These are phyloP conservation scores for Pseudomugil gertrudae DNA, from an alignment of 2,797 vertebrate genomes.

Conservation along the genomic window DNA sequence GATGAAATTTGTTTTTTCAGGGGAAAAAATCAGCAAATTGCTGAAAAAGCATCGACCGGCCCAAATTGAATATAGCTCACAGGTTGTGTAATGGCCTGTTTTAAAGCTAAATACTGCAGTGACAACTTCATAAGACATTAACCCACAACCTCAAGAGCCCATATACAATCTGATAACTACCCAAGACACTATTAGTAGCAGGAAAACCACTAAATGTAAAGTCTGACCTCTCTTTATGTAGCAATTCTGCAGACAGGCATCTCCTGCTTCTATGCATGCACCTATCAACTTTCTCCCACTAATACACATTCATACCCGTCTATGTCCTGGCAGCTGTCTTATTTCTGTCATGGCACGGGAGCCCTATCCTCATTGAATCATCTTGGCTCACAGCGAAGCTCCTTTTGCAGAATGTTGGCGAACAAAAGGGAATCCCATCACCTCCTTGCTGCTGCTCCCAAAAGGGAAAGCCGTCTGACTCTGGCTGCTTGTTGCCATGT, in stretches of 20 bases:
- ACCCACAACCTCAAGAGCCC: conserved; percentile 43
- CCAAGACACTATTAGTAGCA: conserved; percentile 45
- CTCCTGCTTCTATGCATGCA: conserved; percentile 3
- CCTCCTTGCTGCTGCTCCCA: conserved; percentile 2
- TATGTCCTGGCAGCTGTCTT: conserved; percentile 48
- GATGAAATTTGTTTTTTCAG: neutral
- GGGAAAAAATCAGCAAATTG: conserved; percentile 5
- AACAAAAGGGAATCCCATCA: conserved; percentile 24
- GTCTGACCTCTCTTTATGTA: conserved; percentile 50
- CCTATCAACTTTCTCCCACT: neutral
- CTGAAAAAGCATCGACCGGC: conserved; percentile 28
- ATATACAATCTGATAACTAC: conserved; percentile 54
- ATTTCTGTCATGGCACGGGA: conserved; percentile 38
- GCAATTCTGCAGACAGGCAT: conserved; percentile 38
- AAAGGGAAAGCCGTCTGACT: conserved; percentile 27
- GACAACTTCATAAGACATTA: conserved; percentile 42
- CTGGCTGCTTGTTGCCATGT: conserved; percentile 20
- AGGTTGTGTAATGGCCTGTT: conserved; percentile 46
- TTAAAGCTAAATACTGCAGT: conserved; percentile 40
- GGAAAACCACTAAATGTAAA: conserved; percentile 44
- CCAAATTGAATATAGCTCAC: conserved; percentile 41
- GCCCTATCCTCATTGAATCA: conserved; percentile 43
- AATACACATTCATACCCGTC: conserved; percentile 10
- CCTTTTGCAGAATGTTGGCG: conserved; percentile 20
- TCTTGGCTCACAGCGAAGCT: conserved; percentile 39